These are phyloP conservation scores for Drosophila grimshawi DNA, from an alignment of 1,140 invertebrate genomes.

Conservation along the genomic window DNA sequence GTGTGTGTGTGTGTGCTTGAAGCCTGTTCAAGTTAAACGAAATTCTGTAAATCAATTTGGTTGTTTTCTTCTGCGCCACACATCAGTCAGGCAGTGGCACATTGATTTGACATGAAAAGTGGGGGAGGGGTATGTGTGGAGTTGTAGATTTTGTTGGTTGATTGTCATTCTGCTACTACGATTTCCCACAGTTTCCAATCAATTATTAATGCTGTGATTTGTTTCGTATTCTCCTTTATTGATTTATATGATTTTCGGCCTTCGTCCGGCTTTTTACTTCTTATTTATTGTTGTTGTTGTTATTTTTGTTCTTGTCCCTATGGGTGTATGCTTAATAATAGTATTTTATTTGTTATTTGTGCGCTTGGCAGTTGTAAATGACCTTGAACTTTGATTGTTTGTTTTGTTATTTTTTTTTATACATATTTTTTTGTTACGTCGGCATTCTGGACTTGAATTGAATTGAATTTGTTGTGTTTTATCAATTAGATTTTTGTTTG, in stretches of 20 bases:
- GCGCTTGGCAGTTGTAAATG: constrained; percentile 40
- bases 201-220: constrained; percentile 58
- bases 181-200: constrained; percentile 58
- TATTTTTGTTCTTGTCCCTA: constrained; percentile 25
- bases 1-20: not conserved
- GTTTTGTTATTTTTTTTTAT: constrained; percentile 25
- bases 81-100: constrained; percentile 6
- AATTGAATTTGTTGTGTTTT: constrained; percentile 3
- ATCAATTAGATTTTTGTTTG: constrained; percentile 27
- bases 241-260: constrained; percentile 59
- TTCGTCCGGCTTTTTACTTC: constrained; percentile 19
- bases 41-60: constrained; percentile 44
- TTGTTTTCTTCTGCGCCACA: constrained; percentile 15
- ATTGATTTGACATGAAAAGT: not conserved
- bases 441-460: constrained; percentile 22
- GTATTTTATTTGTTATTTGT: constrained; percentile 20
- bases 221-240: constrained; percentile 53
- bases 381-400: constrained; percentile 50
- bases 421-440: constrained; percentile 5
- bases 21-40: constrained; percentile 29
- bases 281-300: not conserved
- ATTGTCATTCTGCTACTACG: constrained; percentile 46
- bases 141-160: not conserved
- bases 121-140: not conserved
- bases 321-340: constrained; percentile 26